These are phyloP conservation scores for Nezara viridula DNA, from an alignment of 2,888 invertebrate species.

Conservation along the genomic window DNA sequence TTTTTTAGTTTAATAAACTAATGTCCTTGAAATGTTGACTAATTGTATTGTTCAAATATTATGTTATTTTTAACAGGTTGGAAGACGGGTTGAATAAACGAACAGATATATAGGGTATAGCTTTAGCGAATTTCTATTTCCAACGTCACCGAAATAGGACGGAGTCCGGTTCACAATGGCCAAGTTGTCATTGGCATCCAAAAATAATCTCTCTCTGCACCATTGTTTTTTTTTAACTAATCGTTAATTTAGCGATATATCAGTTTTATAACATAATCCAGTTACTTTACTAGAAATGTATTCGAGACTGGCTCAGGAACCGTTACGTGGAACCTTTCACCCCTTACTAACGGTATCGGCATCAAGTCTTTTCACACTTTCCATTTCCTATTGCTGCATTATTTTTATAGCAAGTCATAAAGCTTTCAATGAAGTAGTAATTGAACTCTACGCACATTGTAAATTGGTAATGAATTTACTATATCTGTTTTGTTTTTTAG, in stretches of 20 bases:
- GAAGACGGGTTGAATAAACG: neutral
- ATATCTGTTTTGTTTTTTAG: neutral
- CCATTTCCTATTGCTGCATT: conserved; percentile 34
- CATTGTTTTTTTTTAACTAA: neutral
- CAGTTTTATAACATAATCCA: neutral
- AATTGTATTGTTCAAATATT: neutral
- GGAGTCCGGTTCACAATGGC: conserved; percentile 32
- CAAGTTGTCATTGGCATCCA: conserved; percentile 17
- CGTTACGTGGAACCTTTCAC: conserved; percentile 41
- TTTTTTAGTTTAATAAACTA: neutral
- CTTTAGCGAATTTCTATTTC: conserved; percentile 33
- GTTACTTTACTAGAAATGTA: neutral
- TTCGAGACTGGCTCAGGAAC: neutral
- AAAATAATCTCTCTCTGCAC: neutral
- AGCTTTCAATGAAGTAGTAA: neutral
- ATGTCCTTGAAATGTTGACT: neutral
- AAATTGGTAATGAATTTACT: neutral
- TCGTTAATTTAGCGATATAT: neutral
- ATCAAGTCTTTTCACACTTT: conserved; percentile 46
- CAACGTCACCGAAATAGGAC: conserved; percentile 20
- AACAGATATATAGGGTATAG: conserved; percentile 25
- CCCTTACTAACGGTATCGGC: conserved; percentile 32
- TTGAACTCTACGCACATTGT: neutral
- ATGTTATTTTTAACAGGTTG: neutral
- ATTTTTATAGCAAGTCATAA: neutral